A percentile compares a stretch with the other conserved stretches of the same genome.
Evolutionary conservation across 1,140 invertebrate species (phyloP).

Genomic region (Mizuhopecten yessoensis): DNA sequence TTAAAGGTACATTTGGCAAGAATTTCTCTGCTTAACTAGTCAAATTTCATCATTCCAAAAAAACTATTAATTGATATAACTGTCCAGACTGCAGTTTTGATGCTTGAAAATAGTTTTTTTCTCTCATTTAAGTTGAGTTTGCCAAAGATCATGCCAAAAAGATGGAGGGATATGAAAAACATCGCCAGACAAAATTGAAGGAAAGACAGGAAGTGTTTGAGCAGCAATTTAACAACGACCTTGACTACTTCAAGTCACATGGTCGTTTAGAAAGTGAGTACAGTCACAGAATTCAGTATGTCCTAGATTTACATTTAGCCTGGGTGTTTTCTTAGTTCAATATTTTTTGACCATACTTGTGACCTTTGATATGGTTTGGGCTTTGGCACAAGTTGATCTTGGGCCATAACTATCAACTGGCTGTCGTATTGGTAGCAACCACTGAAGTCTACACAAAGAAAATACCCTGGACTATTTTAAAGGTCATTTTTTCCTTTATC

Average conservation of each 20-base stretch:
- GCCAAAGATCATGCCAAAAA: slow-evolving; percentile 86
- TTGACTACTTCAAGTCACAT: slow-evolving; percentile 87
- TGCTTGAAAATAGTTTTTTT: slow-evolving; percentile 54
- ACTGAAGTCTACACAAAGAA: too few relatives aligned
- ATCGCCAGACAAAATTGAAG: slow-evolving; percentile 85
- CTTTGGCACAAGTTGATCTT: too few relatives aligned
- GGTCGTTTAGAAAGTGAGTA: slow-evolving; percentile 87
- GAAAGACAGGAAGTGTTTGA: slow-evolving; percentile 88
- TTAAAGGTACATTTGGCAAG: slow-evolving; percentile 85
- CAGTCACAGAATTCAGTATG: background rate
- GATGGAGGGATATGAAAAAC: slow-evolving; percentile 85
- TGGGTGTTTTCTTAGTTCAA: too few relatives aligned
- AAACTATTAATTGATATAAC: too few relatives aligned
- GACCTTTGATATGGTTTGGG: too few relatives aligned
- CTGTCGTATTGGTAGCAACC: too few relatives aligned
- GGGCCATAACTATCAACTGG: too few relatives aligned
- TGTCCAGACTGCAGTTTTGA: background rate
- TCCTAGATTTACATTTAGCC: background rate
- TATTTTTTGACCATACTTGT: too few relatives aligned
- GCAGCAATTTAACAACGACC: slow-evolving; percentile 88
- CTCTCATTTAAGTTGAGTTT: slow-evolving; percentile 84
- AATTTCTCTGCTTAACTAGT: too few relatives aligned
- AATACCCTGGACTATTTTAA: too few relatives aligned
- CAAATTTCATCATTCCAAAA: too few relatives aligned
- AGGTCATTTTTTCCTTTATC: too few relatives aligned